Evolutionary conservation across 2,888 invertebrate species (phyloP).

Genomic region (Polymixis flavicincta): DNA sequence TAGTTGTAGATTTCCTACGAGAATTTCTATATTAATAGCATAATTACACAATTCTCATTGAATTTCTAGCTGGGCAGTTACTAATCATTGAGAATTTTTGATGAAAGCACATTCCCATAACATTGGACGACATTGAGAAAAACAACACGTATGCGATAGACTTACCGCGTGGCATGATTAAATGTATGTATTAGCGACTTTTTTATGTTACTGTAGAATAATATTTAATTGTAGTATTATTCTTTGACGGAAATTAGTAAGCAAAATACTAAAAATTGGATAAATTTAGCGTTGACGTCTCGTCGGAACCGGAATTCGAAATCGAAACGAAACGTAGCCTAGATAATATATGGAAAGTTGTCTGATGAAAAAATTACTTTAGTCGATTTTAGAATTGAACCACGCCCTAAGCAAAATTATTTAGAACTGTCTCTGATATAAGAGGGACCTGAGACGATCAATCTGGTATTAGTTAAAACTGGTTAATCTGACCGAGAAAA

Average conservation of each 20-base stretch:
- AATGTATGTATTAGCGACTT: conserved; percentile 51
- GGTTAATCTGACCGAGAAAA: neutral
- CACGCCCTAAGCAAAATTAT: neutral
- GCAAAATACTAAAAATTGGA: conserved; percentile 78
- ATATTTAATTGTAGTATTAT: conserved; percentile 50
- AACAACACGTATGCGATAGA: conserved; percentile 64
- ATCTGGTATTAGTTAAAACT: neutral
- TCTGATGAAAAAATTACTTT: conserved; percentile 12
- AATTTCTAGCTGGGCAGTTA: neutral
- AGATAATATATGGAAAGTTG: conserved; percentile 39
- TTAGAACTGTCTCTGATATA: neutral
- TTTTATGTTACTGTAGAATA: conserved; percentile 43
- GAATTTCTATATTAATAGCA: neutral
- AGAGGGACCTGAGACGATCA: neutral
- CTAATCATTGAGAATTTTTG: conserved; percentile 25
- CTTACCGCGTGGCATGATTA: conserved; percentile 88
- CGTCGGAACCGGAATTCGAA: conserved; percentile 68
- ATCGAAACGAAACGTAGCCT: conserved; percentile 46
- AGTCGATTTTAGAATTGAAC: conserved; percentile 18
- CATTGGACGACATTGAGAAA: conserved; percentile 86
- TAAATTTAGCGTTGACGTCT: conserved; percentile 87
- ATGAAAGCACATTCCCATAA: conserved; percentile 84
- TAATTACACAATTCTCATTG: neutral
- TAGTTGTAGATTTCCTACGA: neutral
- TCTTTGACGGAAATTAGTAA: conserved; percentile 55